These are phyloP conservation scores for Struthidea cinerea DNA, from an alignment of 2,113 vertebrate genomes.

Conservation along the genomic window DNA sequence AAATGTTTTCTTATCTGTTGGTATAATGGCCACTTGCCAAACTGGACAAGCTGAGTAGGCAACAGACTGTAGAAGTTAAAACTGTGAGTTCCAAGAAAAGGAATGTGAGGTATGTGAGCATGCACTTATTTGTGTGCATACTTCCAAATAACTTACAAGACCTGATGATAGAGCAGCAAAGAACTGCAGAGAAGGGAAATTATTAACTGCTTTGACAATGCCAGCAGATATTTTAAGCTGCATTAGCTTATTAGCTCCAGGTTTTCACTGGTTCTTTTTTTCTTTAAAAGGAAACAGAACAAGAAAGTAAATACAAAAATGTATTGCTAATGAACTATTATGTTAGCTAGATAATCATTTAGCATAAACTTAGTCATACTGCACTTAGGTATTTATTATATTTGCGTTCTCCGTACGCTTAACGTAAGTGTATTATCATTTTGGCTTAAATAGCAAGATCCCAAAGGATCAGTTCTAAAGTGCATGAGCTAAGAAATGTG, in stretches of 20 bases:
- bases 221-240: conserved; percentile 16
- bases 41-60: neutral
- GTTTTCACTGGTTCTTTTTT: neutral
- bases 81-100: neutral
- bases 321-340: neutral
- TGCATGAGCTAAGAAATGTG: conserved; percentile 11
- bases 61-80: neutral
- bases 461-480: neutral
- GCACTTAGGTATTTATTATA: neutral
- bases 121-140: neutral
- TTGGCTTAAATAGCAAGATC: conserved; percentile 11
- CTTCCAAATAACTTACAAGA: neutral
- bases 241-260: conserved; percentile 32
- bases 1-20: neutral
- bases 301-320: neutral
- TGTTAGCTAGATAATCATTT: neutral
- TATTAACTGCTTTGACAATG: conserved; percentile 5
- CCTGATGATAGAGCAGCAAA: neutral
- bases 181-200: conserved; percentile 22
- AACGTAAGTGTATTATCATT: neutral
- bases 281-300: neutral
- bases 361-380: neutral
- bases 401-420: neutral
- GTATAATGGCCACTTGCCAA: neutral
- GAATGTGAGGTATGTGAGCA: neutral